Evolutionary conservation across 30 jellyfish, hydroid and myxozoan species (phyloP), one percentile per base, ranked within the genome.

Genomic region (Clytia hemisphaerica): DNA sequence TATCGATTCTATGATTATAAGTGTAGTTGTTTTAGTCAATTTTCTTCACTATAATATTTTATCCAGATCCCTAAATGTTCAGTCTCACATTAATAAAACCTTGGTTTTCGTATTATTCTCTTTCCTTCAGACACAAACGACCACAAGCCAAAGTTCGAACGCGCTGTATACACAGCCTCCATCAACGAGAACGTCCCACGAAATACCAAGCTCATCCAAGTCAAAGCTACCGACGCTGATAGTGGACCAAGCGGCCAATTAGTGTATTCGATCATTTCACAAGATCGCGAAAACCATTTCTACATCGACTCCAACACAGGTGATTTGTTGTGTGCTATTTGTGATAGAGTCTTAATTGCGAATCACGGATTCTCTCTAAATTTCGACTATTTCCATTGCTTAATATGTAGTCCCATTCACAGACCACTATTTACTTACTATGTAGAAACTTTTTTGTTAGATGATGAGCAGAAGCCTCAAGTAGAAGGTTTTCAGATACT

Each of bases 291-390:
- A 16, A 57, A 57, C 50, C 32, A 75, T 4, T 90, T 90, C 63
- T 85, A 78, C 16, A 78, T 90, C 9, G 92, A 82, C 71, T 58
- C 84, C 16, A 74, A 75, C 45, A 48, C 92, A 14, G 98, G 98
- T 67, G 4, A 14, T 45, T 37, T 12, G 4, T 10, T 16, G 27
- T 67, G n/a, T 2, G 19, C n/a, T n/a, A n/a, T n/a, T n/a, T n/a
- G n/a, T n/a, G 12, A 24, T 12, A 15, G 15, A 42, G n/a, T 42
- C n/a, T 42, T 9, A 9, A 9, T 42, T 42, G n/a, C n/a, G n/a
- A 42, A 42, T 42, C 53, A 42, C n/a, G 12, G n/a, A 42, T 42
- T 12, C 53, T 42, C n/a, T 42, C 12, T 42, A 42, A 42, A 9
- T 42, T 42, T 42, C n/a, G n/a, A n/a, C n/a, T n/a, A n/a, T n/a